Evolutionary conservation across 2,797 vertebrate species (phyloP), one percentile per base, ranked within the genome.

Genomic region (Aplochiton taeniatus): DNA sequence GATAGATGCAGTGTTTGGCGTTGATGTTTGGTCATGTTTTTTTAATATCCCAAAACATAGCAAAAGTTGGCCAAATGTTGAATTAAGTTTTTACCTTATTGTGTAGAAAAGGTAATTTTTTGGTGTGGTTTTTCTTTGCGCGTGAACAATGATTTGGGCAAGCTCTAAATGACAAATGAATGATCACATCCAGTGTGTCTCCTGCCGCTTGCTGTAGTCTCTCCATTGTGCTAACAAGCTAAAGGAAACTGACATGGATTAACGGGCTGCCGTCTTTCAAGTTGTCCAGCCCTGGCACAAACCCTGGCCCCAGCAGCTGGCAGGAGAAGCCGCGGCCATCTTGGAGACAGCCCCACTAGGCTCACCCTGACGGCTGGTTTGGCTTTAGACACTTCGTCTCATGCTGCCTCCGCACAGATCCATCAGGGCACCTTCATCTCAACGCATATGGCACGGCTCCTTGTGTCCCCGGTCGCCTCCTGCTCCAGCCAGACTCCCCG

Each of bases 371-470:
- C 63, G 83, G 82, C 71, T 80, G 9, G 75, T 82, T 87, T 88
- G 87, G 87, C 82, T 77, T 62, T 70, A 69, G 82, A 80, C 84
- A 85, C 81, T 82, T 86, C 84, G 75, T 79, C 83, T 87, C 77
- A 82, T 85, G 85, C 70, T 77, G 78, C 76, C 79, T 81, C 82
- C 87, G 81, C 68, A 20, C 69, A 81, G 85, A 90, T 87, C 89
- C 84, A 91, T 91, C 87, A 86, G 75, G 9, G 67, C 75, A 78
- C 80, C 74, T 85, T 86, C 86, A 85, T 90, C 77, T 87, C 79
- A 69, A 86, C 88, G 85, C 85, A 88, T 91, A 90, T 87, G 63
- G 74, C 66, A 65, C 3, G 76, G 75, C 80, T 74, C 76, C 82
- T 83, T 75, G 65, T 17, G 49, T 17, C 68, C 68, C 76, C 72